Conservation (phyloP, 2,113 vertebrate genomes). For the Murina feae region DNA sequence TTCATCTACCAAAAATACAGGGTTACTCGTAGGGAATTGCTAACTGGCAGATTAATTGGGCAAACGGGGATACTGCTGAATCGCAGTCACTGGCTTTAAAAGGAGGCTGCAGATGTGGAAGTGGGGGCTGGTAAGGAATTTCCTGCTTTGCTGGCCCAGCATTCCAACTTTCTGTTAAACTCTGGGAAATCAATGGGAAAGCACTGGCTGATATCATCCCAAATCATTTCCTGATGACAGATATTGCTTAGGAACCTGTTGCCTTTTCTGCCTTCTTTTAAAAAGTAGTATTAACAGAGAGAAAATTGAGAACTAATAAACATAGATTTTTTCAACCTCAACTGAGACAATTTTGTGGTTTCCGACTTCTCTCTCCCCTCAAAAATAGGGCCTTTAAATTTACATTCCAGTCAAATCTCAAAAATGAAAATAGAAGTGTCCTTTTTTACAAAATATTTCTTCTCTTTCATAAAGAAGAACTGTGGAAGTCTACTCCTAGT, state of each 20-base stretch:
- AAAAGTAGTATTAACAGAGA: background rate
- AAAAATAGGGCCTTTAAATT: background rate
- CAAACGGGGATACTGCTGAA: conserved; percentile 76
- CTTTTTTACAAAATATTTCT: background rate
- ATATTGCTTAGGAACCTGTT: background rate
- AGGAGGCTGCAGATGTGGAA: conserved; percentile 73
- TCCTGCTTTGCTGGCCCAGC: conserved; percentile 38
- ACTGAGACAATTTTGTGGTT: background rate
- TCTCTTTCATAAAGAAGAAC: background rate
- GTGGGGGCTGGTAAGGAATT: conserved; percentile 65
- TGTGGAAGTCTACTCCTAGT: background rate
- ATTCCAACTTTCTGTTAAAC: conserved; percentile 64
- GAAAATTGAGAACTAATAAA: background rate
- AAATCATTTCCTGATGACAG: conserved; percentile 57
- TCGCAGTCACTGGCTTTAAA: conserved; percentile 71
- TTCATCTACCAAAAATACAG: conserved; percentile 65
- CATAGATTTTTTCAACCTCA: background rate
- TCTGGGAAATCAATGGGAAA: conserved; percentile 50
- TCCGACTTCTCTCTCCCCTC: background rate
- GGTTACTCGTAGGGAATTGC: conserved; percentile 60
- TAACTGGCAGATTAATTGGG: conserved; percentile 75
- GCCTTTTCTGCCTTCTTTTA: background rate
- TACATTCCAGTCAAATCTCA: background rate
- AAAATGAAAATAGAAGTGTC: background rate
- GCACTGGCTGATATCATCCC: conserved; percentile 52